These are phyloP conservation scores for Chrysolina haemoptera DNA, from an alignment of 2,888 invertebrate genomes.

Conservation along the genomic window DNA sequence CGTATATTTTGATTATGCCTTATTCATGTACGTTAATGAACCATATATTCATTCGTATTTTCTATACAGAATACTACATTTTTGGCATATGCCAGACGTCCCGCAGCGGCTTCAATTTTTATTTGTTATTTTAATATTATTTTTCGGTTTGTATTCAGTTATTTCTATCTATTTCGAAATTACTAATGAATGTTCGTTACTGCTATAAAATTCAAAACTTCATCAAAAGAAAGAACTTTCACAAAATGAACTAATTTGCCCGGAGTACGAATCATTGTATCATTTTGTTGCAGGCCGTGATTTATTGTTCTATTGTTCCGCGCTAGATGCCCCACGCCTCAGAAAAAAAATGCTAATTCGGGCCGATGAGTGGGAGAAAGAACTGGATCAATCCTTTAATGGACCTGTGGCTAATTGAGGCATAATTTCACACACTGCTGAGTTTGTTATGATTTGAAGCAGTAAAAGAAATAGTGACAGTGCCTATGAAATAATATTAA, in stretches of 20 bases:
- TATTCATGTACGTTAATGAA: no score
- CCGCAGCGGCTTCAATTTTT: no score
- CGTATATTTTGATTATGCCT: no score
- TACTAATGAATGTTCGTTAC: no score
- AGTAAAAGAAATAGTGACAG: not conserved
- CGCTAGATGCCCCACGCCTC: conserved; percentile 40
- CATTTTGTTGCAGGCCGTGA: conserved; percentile 37
- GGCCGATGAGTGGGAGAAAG: conserved; percentile 45
- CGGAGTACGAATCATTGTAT: conserved; percentile 11
- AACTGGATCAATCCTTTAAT: conserved; percentile 50
- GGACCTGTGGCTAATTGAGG: conserved; percentile 29
- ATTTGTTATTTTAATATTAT: no score
- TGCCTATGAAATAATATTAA: not conserved
- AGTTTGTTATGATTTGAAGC: not conserved
- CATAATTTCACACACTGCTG: conserved; percentile 16
- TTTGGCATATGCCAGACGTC: no score
- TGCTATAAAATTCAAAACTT: no score
- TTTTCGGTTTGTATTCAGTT: no score
- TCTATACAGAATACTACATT: no score
- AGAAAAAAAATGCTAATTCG: conserved; percentile 31
- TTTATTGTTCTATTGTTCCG: conserved; percentile 44
- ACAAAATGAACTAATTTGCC: not conserved
- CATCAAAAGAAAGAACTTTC: not conserved
- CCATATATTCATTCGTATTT: no score
- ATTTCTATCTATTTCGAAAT: no score